These are phyloP conservation scores for Spilogale gracilis DNA, from an alignment of 2,113 vertebrate genomes.

Conservation along the genomic window DNA sequence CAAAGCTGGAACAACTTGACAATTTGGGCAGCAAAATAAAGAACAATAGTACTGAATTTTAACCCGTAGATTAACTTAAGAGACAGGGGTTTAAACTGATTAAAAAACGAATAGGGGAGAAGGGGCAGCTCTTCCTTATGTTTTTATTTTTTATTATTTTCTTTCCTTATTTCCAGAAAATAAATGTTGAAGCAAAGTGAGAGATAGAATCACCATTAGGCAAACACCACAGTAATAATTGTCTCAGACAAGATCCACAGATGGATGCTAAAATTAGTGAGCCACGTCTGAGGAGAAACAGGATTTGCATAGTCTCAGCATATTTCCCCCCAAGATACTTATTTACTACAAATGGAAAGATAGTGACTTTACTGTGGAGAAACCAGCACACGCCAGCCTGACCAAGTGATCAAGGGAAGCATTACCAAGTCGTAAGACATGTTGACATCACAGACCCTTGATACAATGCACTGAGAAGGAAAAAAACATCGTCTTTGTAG, in stretches of 20 bases:
- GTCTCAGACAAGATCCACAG: not conserved
- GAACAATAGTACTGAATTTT: not conserved
- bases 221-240: not conserved
- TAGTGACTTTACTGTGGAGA: not conserved
- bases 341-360: not conserved
- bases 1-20: not conserved
- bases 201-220: not conserved
- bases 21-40: slow-evolving; percentile 35
- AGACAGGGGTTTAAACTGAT: not conserved
- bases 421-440: not conserved
- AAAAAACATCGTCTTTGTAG: not conserved
- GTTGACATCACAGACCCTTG: not conserved
- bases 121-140: not conserved
- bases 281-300: not conserved
- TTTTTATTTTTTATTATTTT: too few species aligned
- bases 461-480: accelerated
- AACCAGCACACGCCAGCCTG: not conserved
- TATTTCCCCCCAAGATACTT: not conserved
- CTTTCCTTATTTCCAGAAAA: not conserved
- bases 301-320: not conserved
- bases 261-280: not conserved
- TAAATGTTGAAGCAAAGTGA: not conserved
- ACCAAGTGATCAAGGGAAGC: not conserved
- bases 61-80: not conserved
- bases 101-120: not conserved